Evolutionary conservation across 92 coral and sea anemone species (phyloP).

Genomic region (Micromussa lordhowensis): DNA sequence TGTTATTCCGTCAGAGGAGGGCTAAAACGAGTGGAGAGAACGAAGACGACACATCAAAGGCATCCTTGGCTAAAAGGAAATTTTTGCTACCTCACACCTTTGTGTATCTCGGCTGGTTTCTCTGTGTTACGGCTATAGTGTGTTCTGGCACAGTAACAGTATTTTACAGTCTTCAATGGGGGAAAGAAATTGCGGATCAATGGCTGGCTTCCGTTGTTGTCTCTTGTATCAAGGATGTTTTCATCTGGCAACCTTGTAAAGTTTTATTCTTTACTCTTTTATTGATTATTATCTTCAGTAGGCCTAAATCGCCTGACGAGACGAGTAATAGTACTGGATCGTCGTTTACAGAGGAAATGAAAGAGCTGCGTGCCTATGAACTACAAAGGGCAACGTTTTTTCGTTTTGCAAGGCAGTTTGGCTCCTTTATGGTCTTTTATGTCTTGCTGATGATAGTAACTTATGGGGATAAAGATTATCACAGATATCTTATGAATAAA

Average conservation of each 20-base stretch:
- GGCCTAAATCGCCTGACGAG: constrained; percentile 40
- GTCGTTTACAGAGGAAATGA: constrained; percentile 36
- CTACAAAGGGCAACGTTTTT: constrained; percentile 28
- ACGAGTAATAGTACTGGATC: background rate
- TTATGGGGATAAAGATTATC: constrained; percentile 34
- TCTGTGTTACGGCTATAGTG: constrained; percentile 66
- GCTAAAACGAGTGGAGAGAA: constrained; percentile 18
- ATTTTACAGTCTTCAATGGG: constrained; percentile 91
- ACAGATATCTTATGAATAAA: constrained; percentile 40
- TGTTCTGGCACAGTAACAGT: constrained; percentile 75
- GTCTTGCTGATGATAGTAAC: constrained; percentile 21
- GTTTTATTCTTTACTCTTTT: constrained; percentile 74
- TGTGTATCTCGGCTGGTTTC: constrained; percentile 73
- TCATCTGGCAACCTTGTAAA: constrained; percentile 79
- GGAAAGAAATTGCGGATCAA: constrained; percentile 74
- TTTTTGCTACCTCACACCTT: constrained; percentile 37
- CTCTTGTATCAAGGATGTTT: constrained; percentile 78
- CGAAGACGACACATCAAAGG: background rate
- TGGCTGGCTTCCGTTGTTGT: constrained; percentile 85
- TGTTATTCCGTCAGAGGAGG: constrained; percentile 71
- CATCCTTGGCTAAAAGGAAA: background rate
- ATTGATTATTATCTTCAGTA: constrained; percentile 71
- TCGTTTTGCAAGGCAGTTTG: constrained; percentile 13
- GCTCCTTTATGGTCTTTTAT: constrained; percentile 28
- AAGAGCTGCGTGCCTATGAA: constrained; percentile 29